Conservation (phyloP, 2,888 invertebrate species). For the Phyto melanocephala region DNA sequence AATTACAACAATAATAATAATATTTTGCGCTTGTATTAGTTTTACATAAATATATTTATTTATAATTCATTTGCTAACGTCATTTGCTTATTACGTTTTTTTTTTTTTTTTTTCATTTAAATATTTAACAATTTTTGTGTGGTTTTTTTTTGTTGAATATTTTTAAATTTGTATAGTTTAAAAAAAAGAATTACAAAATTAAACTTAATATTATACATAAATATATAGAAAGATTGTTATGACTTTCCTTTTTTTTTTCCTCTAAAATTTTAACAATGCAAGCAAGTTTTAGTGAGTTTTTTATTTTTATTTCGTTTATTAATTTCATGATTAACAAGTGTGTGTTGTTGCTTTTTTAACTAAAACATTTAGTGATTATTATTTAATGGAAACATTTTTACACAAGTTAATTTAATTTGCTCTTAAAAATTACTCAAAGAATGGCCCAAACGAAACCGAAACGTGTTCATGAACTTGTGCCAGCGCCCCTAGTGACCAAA, state of each 20-base stretch:
- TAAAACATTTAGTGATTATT: neutral
- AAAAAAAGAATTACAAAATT: no score
- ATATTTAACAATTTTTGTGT: conserved; percentile 48
- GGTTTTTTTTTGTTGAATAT: neutral
- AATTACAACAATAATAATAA: conserved; percentile 24
- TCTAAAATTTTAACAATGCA: conserved; percentile 61
- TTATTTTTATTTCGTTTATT: conserved; percentile 18
- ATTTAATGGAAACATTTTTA: no score
- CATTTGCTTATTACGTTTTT: neutral
- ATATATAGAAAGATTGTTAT: conserved; percentile 8
- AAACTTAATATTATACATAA: conserved; percentile 58
- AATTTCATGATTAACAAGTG: conserved; percentile 48
- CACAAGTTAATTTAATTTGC: no score
- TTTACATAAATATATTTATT: conserved; percentile 58
- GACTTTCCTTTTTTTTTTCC: neutral
- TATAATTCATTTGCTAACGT: conserved; percentile 28
- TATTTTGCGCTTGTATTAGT: conserved; percentile 52
- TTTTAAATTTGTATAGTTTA: no score
- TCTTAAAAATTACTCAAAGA: no score
- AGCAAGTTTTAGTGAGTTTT: conserved; percentile 53
- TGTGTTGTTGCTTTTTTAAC: conserved; percentile 1
- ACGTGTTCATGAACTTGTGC: no score
- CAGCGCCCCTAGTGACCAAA: no score
- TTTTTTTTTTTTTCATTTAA: neutral
- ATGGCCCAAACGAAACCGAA: no score